Evolutionary conservation across 2,113 vertebrate genomes (phyloP).

Genomic region (Beaufortia kweichowensis): DNA sequence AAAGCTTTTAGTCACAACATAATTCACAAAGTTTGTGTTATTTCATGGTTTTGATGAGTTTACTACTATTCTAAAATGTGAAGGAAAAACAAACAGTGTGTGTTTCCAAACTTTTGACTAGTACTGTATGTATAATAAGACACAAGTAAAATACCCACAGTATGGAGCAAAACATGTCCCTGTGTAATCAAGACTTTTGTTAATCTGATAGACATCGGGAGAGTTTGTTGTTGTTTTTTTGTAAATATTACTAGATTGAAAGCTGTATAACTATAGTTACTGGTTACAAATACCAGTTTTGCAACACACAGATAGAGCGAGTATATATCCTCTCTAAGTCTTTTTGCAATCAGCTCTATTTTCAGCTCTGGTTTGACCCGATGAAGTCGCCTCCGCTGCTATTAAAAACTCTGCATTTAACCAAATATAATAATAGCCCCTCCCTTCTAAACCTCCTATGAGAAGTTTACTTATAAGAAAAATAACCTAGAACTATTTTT

Average conservation of each 20-base stretch:
- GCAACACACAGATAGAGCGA: not conserved
- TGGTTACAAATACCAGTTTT: not conserved
- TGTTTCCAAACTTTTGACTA: no score
- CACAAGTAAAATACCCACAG: no score
- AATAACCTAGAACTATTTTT: not conserved
- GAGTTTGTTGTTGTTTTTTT: not conserved
- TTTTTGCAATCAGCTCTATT: conserved; percentile 32
- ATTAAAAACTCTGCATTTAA: conserved; percentile 34
- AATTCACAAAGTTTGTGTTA: no score
- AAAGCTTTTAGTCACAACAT: no score
- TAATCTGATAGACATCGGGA: not conserved
- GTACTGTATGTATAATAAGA: no score
- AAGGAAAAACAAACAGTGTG: no score
- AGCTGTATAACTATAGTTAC: not conserved
- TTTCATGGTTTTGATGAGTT: no score
- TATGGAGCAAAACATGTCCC: no score
- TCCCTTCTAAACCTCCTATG: not conserved
- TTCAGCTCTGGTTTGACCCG: conserved; percentile 15
- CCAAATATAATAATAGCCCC: conserved; percentile 27
- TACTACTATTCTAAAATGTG: no score
- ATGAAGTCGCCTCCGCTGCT: conserved; percentile 5
- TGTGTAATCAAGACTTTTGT: no score
- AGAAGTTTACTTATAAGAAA: conserved; percentile 1
- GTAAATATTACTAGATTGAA: not conserved
- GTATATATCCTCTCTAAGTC: no score